Conservation (phyloP, 2,797 vertebrate species). For the Catharus ustulatus region DNA sequence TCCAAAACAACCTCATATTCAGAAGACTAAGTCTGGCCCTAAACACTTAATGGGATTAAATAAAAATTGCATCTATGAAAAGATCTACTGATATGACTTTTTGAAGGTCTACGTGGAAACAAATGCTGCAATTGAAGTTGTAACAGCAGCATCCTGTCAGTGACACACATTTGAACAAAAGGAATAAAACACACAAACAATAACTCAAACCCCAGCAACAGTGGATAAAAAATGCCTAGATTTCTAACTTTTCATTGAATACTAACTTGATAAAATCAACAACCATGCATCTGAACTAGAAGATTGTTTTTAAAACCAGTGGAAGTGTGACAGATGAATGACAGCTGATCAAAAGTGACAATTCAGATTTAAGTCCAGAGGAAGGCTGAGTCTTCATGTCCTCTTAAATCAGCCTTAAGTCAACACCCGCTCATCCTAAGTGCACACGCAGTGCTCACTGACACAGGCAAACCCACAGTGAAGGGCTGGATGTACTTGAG, state of each 20-base stretch:
- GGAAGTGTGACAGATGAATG: not conserved
- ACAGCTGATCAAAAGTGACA: not conserved
- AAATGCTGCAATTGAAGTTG: not conserved
- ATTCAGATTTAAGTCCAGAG: not conserved
- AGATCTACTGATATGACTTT: not conserved
- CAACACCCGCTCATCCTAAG: not conserved
- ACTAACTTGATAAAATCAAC: not conserved
- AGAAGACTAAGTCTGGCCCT: not conserved
- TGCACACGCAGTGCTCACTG: accelerated
- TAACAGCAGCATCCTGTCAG: not conserved
- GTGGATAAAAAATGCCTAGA: not conserved
- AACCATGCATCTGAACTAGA: not conserved
- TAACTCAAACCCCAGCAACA: not conserved
- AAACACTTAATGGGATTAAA: not conserved
- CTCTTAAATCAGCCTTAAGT: not conserved
- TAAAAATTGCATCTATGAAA: not conserved
- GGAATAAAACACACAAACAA: not conserved
- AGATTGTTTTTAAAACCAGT: not conserved
- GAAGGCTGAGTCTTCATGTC: not conserved
- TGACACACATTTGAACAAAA: not conserved
- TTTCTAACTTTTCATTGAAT: not conserved
- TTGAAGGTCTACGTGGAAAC: not conserved
- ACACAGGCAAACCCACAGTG: not conserved
- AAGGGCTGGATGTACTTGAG: accelerated
- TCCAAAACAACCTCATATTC: not conserved